Base-by-base conservation (phyloP, 1,140 invertebrate genomes). In the Aphis gossypii region DNA sequence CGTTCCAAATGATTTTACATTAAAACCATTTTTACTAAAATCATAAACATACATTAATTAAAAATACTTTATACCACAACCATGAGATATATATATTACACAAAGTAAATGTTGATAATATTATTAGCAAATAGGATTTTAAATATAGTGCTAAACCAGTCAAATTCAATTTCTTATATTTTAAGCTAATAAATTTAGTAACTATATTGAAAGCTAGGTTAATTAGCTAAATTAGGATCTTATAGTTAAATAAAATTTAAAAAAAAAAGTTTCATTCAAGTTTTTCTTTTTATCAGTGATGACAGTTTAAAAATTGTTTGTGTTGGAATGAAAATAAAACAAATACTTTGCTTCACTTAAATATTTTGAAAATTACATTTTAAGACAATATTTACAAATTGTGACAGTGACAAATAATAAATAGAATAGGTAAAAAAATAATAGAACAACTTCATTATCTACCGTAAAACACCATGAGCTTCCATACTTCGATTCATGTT, bases 401-500 rank as follows among this genome's bases (percentile, higher is more conserved):
- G 2, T 84, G 1, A 41, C 2, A 44, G 21, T 44, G 2, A 2
- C 0, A 41, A 86, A 86, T 30, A 86, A 86, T 86, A 25, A 86
- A 86, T 44, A 14, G 7, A 46, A 23, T 38, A 35, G 21, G 35
- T 89, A 68, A n/a, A n/a, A 30, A 60, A 4, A 60, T 56, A 25
- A 60, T 30, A 60, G 25, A 1, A 35, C 35, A 60, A 68, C 60
- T 68, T 68, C 9, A 68, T 68, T n/a, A n/a, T 68, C 30, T 94
- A 97, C 96, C 97, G 97, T 41, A 99, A 95, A 95, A 99, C 99
- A 93, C 98, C 98, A 96, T 99, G 99, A 25, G 99, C 99, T 96
- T 99, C 99, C 99, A 99, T 99, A 95, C 98, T 99, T 94, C 99
- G 96, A 95, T 99, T 99, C 98, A 99, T 99, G 95, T 99, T 99